Conservation (phyloP, 2,113 vertebrate genomes). For the Enhydra lutris region DNA sequence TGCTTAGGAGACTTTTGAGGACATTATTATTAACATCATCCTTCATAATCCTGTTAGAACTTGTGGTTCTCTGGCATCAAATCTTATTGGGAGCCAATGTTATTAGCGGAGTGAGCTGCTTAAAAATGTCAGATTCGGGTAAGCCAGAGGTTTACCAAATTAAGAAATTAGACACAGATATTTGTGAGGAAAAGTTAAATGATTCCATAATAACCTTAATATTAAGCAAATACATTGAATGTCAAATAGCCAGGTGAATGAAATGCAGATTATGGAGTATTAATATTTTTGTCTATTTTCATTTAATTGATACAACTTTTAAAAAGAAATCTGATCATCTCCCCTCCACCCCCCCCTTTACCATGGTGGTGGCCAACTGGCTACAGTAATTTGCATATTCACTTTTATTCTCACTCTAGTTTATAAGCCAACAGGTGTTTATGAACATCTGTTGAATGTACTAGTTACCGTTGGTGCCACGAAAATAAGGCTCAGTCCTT, state of each 20-base stretch:
- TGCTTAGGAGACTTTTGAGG: background rate
- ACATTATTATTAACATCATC: background rate
- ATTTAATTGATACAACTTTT: background rate
- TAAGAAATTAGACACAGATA: background rate
- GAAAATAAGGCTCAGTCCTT: background rate
- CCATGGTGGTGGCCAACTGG: background rate
- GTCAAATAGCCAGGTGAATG: background rate
- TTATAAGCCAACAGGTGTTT: background rate
- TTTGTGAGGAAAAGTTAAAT: background rate
- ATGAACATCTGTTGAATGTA: background rate
- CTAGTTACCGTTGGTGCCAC: background rate
- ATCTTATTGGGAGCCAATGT: background rate
- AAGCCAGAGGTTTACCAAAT: background rate
- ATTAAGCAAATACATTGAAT: background rate
- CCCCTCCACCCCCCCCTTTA: background rate
- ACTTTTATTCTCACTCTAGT: background rate
- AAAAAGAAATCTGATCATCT: background rate
- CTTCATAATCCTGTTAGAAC: background rate
- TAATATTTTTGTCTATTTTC: background rate
- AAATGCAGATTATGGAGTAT: background rate
- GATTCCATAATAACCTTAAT: background rate
- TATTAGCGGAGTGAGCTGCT: background rate
- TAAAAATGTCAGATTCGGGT: background rate
- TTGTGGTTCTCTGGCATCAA: background rate
- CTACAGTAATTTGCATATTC: background rate